Percentiles rank a stretch among this genome's conserved stretches.
phyloP scores from a whole-genome alignment of 2,888 invertebrate genomes.

The Pristionchus exspectatus region DNA sequence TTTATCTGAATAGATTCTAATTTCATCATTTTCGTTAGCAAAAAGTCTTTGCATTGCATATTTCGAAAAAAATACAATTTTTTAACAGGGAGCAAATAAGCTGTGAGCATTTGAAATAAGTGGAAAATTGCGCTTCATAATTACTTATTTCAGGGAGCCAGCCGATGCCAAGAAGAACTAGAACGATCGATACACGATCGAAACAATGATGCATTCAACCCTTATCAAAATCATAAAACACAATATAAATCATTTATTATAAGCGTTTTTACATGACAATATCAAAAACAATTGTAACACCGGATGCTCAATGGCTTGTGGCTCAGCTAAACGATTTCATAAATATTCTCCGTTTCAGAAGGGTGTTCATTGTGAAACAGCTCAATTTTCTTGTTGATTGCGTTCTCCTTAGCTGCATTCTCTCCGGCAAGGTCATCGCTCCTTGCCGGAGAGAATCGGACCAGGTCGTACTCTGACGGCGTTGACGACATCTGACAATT shows the following conservation, averaged over 20 bases:
- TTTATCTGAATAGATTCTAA: background rate
- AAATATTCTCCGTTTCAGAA: background rate
- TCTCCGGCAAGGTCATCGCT: background rate
- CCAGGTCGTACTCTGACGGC: background rate
- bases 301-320: background rate
- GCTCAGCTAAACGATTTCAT: background rate
- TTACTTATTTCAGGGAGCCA: background rate
- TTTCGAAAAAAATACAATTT: too few relatives aligned
- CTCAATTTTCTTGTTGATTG: background rate
- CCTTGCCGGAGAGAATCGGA: background rate
- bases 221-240: background rate
- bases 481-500: background rate
- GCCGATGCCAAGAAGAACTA: background rate
- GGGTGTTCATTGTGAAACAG: too few relatives aligned
- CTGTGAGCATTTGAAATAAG: background rate
- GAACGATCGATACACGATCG: background rate
- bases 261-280: background rate
- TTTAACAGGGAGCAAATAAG: too few relatives aligned
- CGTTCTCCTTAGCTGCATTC: background rate
- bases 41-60: too few relatives aligned
- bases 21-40: background rate
- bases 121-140: background rate
- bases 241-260: background rate
- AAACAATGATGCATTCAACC: background rate
- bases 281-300: background rate